Evolutionary conservation across 2,888 invertebrate species (phyloP).

Genomic region (Eilema griseolum): DNA sequence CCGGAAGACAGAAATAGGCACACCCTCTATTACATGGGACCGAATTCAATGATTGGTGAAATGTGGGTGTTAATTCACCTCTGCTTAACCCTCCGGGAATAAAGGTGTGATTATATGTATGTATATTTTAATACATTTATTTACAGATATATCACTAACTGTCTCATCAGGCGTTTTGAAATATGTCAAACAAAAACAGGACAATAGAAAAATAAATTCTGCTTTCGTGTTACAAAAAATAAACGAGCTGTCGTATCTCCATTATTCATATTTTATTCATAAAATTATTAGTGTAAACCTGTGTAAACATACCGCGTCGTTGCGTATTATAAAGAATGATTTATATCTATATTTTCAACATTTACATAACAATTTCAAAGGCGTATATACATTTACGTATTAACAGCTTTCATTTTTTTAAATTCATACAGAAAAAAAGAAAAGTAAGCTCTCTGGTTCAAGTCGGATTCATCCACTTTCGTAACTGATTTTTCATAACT

Average conservation of each 20-base stretch:
- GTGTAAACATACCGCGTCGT: constrained; percentile 36
- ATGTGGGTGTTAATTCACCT: too few species aligned
- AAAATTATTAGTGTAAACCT: constrained; percentile 15
- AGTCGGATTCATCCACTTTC: too few species aligned
- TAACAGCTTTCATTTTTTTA: background rate
- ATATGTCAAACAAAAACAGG: background rate
- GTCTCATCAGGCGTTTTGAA: background rate
- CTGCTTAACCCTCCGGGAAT: too few species aligned
- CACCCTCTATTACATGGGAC: too few species aligned
- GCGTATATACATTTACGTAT: background rate
- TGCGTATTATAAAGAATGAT: constrained; percentile 47
- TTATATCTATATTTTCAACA: background rate
- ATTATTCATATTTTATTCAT: constrained; percentile 20
- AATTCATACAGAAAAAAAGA: background rate
- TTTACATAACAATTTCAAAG: background rate
- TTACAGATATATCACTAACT: background rate
- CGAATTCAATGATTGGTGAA: too few species aligned
- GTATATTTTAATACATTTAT: background rate
- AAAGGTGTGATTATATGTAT: too few species aligned
- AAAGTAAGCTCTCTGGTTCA: too few species aligned
- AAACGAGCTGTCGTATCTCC: constrained; percentile 8
- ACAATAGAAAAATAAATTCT: background rate
- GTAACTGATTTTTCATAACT: too few species aligned
- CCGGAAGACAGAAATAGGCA: too few species aligned
- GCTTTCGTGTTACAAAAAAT: background rate